Base-by-base conservation (phyloP, 35 echinoderm and acorn worm species). In the Lytechinus variegatus region DNA sequence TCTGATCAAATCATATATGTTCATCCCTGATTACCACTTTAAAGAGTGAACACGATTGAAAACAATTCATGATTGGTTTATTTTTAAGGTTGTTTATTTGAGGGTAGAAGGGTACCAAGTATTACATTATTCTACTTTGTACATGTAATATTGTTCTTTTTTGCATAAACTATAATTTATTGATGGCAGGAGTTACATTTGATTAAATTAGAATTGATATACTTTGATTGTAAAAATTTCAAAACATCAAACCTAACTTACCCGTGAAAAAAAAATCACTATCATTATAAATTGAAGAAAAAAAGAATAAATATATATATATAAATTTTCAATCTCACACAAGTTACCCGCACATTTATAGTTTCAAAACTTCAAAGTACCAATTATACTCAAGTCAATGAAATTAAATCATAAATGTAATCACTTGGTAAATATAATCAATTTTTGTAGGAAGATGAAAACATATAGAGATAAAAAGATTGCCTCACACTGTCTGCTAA, bases 291-390 rank as follows among this genome's bases (percentile, higher is more conserved):
- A 79, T 24, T 7, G n/a, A 79, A 24, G 6, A 79, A 24, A 79
- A 79, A 7, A 79, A 79, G 6, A 79, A 24, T n/a, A 79, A 79
- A n/a, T 79, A 79, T 79, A 79, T 16, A 79, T 16, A n/a, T 79
- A 79, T 79, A 79, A 79, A 79, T 79, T 79, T 44, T 44, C 33
- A 79, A 79, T 79, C 66, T 79, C 66, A 79, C 66, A 79, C 66
- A 79, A 19, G 66, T 24, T 79, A 79, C 66, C 66, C 66, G 66
- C 66, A 79, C 66, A 79, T 79, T 79, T 24, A 79, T 79, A 79
- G 16, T 16, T 79, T 79, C 66, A 79, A 79, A 79, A 19, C 66
- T 24, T 79, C 66, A 79, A 79, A 79, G n/a, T 79, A 79, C 19
- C 66, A 24, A 79, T 79, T 24, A 79, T 79, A 79, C 66, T 79